phyloP scores from a whole-genome alignment of 2,113 vertebrate genomes.

The Chrysochloris asiatica region DNA sequence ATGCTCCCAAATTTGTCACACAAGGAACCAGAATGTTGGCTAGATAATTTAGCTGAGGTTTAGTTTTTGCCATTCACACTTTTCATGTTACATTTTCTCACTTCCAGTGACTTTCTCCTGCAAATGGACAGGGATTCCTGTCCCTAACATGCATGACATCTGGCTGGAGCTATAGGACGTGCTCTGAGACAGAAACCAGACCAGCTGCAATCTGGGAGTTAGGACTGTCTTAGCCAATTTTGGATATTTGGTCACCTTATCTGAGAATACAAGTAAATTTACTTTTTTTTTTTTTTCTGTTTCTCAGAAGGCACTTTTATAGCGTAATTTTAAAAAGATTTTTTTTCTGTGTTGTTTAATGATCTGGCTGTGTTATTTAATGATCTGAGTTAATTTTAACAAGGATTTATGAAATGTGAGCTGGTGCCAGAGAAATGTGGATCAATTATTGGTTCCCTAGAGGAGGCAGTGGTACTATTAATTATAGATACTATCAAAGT shows the following conservation, averaged over 20 bases:
- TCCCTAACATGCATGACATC: slow-evolving; percentile 43
- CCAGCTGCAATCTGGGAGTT: slow-evolving; percentile 3
- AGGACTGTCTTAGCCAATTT: slow-evolving; percentile 59
- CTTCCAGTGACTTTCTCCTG: slow-evolving; percentile 32
- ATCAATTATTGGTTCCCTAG: slow-evolving; percentile 57
- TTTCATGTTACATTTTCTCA: background rate
- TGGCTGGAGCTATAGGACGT: slow-evolving; percentile 35
- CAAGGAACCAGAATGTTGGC: slow-evolving; percentile 6
- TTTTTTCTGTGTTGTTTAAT: slow-evolving; percentile 59
- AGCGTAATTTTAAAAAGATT: slow-evolving; percentile 41
- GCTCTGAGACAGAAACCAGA: slow-evolving; percentile 72
- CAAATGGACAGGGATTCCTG: slow-evolving; percentile 28
- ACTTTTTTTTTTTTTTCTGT: slow-evolving; percentile 36
- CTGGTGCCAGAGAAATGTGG: slow-evolving; percentile 55
- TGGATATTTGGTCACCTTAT: slow-evolving; percentile 64
- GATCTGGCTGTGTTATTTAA: slow-evolving; percentile 60
- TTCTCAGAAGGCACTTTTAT: slow-evolving; percentile 50
- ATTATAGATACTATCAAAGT: slow-evolving; percentile 43
- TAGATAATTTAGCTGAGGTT: slow-evolving; percentile 23
- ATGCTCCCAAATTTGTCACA: background rate
- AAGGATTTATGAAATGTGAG: slow-evolving; percentile 71
- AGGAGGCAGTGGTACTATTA: slow-evolving; percentile 46
- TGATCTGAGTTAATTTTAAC: slow-evolving; percentile 70
- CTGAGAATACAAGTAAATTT: slow-evolving; percentile 52
- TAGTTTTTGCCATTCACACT: background rate